Evolutionary conservation across 1,140 invertebrate species (phyloP).

Genomic region (Brachionus manjavacas): DNA sequence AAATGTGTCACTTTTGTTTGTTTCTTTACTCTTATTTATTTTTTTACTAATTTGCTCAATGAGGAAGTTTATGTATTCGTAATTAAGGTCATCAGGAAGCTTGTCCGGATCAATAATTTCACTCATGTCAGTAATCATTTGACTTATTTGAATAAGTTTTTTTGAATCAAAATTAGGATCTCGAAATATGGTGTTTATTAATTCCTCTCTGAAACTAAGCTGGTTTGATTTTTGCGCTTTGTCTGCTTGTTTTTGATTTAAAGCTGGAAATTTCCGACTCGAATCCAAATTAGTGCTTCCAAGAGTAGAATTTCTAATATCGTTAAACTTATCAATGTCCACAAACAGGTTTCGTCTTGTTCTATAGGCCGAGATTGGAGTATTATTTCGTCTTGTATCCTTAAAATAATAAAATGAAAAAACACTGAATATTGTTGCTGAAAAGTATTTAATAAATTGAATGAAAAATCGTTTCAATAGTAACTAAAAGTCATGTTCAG

Average conservation of each 20-base stretch:
- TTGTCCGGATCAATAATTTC: neutral
- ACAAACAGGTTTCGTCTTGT: neutral
- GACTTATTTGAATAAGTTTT: neutral
- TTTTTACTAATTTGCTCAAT: neutral
- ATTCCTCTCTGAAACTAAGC: neutral
- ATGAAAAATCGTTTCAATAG: too few relatives aligned
- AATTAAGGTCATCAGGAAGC: neutral
- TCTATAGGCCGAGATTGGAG: neutral
- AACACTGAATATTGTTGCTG: neutral
- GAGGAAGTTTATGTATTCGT: neutral
- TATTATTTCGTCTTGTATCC: neutral
- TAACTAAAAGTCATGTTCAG: too few relatives aligned
- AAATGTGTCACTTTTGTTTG: neutral
- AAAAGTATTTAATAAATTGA: neutral
- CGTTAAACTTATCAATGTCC: neutral
- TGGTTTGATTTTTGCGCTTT: neutral
- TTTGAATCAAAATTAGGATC: neutral
- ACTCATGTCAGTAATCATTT: neutral
- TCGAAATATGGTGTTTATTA: neutral
- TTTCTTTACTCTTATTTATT: neutral
- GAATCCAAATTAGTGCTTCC: neutral
- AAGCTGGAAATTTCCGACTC: neutral
- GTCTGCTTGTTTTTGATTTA: neutral
- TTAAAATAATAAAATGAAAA: neutral
- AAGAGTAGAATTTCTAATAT: neutral